These are phyloP conservation scores for Tetramorium bicarinatum DNA, from an alignment of 2,888 invertebrate species.

Conservation along the genomic window DNA sequence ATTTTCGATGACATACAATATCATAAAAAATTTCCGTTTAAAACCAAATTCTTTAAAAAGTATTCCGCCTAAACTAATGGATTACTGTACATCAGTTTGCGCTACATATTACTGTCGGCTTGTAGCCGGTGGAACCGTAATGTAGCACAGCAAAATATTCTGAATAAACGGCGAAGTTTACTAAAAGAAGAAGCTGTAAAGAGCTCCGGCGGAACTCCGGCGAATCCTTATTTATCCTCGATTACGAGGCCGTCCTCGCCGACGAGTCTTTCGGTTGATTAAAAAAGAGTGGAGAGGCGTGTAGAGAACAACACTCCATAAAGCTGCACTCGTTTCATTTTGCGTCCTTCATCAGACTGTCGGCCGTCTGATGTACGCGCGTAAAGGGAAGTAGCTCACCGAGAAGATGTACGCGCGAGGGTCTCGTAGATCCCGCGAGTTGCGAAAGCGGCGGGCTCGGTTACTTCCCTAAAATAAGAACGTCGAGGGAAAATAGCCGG, in stretches of 20 bases:
- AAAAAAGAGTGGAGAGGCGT: constrained; percentile 54
- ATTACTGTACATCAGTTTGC: constrained; percentile 30
- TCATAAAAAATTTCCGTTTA: neutral
- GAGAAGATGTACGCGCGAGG: constrained; percentile 39
- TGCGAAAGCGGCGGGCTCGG: neutral
- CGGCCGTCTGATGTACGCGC: constrained; percentile 53
- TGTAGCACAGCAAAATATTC: constrained; percentile 38
- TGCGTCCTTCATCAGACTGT: constrained; percentile 52
- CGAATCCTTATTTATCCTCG: constrained; percentile 55
- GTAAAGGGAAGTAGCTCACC: constrained; percentile 44
- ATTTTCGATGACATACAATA: neutral
- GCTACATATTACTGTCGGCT: neutral
- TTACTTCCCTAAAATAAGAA: constrained; percentile 50
- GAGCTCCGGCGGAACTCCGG: constrained; percentile 13
- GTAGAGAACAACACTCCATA: constrained; percentile 47
- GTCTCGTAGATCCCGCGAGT: constrained; percentile 31
- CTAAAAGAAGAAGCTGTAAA: constrained; percentile 41
- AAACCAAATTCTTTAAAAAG: neutral
- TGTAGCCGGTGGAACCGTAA: constrained; percentile 12
- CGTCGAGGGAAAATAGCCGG: constrained; percentile 47
- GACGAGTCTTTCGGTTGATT: constrained; percentile 55
- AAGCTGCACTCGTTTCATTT: constrained; percentile 54
- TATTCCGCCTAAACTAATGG: constrained; percentile 3
- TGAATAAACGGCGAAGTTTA: constrained; percentile 43
- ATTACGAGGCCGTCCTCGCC: constrained; percentile 50